These are phyloP conservation scores for Apostichopus californicus DNA, from an alignment of 35 echinoderm and acorn worm genomes.

Conservation along the genomic window DNA sequence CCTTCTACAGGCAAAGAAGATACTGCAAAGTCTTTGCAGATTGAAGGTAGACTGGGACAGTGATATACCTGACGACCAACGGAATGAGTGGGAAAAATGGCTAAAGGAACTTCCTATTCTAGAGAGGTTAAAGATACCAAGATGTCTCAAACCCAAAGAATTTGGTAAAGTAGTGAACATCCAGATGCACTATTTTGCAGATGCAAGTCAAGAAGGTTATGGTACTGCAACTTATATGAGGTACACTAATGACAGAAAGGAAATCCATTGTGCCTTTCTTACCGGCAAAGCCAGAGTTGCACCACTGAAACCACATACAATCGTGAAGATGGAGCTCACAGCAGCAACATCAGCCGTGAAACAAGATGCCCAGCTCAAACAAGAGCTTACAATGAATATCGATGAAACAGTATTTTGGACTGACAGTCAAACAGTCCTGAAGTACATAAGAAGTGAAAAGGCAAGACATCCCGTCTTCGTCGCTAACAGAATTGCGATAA, in stretches of 20 bases:
- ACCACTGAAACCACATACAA: conserved; percentile 57
- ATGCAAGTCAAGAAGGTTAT: conserved; percentile 64
- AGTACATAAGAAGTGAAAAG: conserved; percentile 59
- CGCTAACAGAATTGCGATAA: too few species aligned
- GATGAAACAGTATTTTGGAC: conserved; percentile 69
- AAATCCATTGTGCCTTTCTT: conserved; percentile 63
- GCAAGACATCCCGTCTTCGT: conserved; percentile 51
- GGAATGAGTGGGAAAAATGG: conserved; percentile 57
- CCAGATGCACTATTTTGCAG: conserved; percentile 58
- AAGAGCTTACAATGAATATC: conserved; percentile 35
- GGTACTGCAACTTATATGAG: conserved; percentile 61
- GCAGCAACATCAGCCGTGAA: conserved; percentile 54
- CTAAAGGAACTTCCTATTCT: conserved; percentile 54
- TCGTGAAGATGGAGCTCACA: conserved; percentile 55
- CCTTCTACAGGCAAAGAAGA: neutral
- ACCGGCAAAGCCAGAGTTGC: conserved; percentile 65
- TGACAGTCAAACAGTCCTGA: conserved; percentile 64
- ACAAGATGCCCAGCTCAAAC: conserved; percentile 43
- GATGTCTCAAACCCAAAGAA: conserved; percentile 61
- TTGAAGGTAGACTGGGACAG: conserved; percentile 62
- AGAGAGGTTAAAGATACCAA: conserved; percentile 12
- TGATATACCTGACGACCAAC: conserved; percentile 22
- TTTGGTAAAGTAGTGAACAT: neutral
- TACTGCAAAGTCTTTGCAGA: conserved; percentile 38
- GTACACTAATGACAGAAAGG: conserved; percentile 15